phyloP scores from a whole-genome alignment of 2,888 invertebrate genomes.

The Pomacea canaliculata region DNA sequence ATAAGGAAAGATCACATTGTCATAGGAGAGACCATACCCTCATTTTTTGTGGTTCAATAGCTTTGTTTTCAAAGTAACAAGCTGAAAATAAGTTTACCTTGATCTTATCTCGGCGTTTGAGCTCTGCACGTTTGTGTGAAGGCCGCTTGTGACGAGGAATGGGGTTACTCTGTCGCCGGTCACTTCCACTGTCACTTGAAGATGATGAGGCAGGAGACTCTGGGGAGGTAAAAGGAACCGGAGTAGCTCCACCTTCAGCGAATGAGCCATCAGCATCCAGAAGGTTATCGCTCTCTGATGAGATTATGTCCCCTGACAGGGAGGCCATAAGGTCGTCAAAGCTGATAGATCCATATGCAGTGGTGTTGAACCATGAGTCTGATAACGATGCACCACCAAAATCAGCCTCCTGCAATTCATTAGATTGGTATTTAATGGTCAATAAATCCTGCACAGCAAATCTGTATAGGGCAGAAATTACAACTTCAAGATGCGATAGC shows the following conservation, averaged over 20 bases:
- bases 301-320: neutral
- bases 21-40: no score
- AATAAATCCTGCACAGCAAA: neutral
- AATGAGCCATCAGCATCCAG: neutral
- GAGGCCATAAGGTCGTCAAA: neutral
- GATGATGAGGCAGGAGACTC: slow-evolving; percentile 7
- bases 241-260: neutral
- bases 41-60: no score
- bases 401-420: neutral
- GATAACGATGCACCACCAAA: neutral
- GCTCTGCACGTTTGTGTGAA: slow-evolving; percentile 38
- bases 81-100: slow-evolving; percentile 27
- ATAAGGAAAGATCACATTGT: no score
- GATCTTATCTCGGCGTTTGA: slow-evolving; percentile 38
- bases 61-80: no score
- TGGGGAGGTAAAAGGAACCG: neutral
- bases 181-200: slow-evolving; percentile 9
- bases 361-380: neutral
- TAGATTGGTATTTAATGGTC: neutral
- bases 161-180: slow-evolving; percentile 5
- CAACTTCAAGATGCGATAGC: no score
- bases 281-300: neutral
- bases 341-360: neutral
- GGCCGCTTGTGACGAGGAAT: slow-evolving; percentile 38
- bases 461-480: no score